Evolutionary conservation across 2,113 vertebrate species (phyloP).

Genomic region (Pungitius pungitius): DNA sequence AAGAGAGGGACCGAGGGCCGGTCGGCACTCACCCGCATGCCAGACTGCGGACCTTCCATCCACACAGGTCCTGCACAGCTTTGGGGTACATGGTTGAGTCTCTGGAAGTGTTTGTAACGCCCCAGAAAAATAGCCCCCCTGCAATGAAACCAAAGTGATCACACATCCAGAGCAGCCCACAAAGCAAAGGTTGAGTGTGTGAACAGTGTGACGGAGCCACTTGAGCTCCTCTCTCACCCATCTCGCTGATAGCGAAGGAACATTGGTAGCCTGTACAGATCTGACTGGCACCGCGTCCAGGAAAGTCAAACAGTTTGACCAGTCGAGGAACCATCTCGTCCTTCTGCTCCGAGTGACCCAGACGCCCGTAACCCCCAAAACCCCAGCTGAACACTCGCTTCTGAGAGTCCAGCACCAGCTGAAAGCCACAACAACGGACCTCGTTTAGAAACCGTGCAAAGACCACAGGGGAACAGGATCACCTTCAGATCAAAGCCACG

Average conservation of each 20-base stretch:
- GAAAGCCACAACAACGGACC: slow-evolving; percentile 8
- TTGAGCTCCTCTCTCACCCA: slow-evolving; percentile 77
- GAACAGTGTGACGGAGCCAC: not conserved
- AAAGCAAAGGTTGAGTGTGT: not conserved
- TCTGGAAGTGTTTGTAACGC: slow-evolving; percentile 94
- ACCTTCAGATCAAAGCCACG: not conserved
- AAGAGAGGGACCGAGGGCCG: not conserved
- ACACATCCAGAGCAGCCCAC: not conserved
- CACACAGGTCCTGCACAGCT: slow-evolving; percentile 93
- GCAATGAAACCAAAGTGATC: slow-evolving; percentile 6
- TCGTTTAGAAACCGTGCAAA: not conserved
- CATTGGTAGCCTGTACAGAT: slow-evolving; percentile 92
- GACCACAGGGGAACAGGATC: not conserved
- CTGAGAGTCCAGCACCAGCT: slow-evolving; percentile 95
- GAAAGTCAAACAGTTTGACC: slow-evolving; percentile 96
- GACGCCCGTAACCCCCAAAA: slow-evolving; percentile 92
- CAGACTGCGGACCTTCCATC: slow-evolving; percentile 93
- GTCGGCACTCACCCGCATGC: slow-evolving; percentile 87
- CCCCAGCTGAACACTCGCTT: slow-evolving; percentile 97
- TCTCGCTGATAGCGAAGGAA: slow-evolving; percentile 93
- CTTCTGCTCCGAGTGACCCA: slow-evolving; percentile 94
- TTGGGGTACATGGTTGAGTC: slow-evolving; percentile 99
- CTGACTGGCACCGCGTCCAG: slow-evolving; percentile 88
- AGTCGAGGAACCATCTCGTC: slow-evolving; percentile 96
- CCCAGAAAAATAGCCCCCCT: slow-evolving; percentile 97